Evolutionary conservation across 2,888 invertebrate species (phyloP).

Genomic region (Gibbula magus): DNA sequence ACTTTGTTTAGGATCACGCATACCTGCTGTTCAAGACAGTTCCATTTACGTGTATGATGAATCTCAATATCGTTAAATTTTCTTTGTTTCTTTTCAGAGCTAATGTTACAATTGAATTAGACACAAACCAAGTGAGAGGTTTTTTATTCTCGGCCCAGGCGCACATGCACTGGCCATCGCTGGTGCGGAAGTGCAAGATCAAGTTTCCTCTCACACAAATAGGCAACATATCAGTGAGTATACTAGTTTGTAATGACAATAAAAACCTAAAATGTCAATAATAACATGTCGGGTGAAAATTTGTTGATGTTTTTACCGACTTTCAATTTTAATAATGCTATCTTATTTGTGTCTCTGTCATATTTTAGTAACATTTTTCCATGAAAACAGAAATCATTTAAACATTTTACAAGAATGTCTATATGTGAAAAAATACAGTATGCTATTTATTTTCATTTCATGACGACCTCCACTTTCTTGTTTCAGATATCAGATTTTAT

Average conservation of each 20-base stretch:
- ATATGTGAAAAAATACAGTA: neutral
- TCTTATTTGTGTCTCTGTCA: no score
- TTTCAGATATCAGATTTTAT: constrained; percentile 80
- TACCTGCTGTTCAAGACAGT: neutral
- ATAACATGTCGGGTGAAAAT: no score
- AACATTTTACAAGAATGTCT: neutral
- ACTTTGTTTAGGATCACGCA: no score
- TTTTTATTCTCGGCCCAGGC: constrained; percentile 82
- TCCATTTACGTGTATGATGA: neutral
- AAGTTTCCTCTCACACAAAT: constrained; percentile 85
- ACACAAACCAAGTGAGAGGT: constrained; percentile 83
- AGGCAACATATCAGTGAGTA: constrained; percentile 80
- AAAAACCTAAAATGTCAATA: neutral
- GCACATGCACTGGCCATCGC: constrained; percentile 82
- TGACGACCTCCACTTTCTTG: neutral
- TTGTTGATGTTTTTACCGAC: no score
- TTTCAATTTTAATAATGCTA: no score
- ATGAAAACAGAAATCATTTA: no score
- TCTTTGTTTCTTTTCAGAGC: constrained; percentile 76
- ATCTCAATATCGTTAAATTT: neutral
- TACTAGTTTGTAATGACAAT: neutral
- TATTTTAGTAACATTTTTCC: no score
- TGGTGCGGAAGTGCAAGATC: constrained; percentile 76
- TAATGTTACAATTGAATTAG: constrained; percentile 85
- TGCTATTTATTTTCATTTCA: neutral